phyloP scores from a whole-genome alignment of 2,888 invertebrate genomes.

The Drosophila helvetica region DNA sequence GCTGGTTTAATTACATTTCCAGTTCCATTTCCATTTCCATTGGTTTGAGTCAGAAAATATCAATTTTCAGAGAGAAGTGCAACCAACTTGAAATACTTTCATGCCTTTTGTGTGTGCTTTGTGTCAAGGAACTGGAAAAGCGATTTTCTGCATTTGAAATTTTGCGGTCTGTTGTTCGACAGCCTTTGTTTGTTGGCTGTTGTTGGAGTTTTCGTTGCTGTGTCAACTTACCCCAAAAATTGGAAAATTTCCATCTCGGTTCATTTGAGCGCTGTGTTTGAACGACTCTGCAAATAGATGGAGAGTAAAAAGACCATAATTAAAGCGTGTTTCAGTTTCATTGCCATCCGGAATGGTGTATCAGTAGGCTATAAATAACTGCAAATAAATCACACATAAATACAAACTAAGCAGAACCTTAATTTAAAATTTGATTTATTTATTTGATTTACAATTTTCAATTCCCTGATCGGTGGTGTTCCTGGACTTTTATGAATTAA shows the following conservation, averaged over 20 bases:
- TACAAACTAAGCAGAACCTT: slow-evolving; percentile 15
- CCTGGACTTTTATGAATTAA: too few relatives aligned
- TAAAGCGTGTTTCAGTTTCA: slow-evolving; percentile 45
- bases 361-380: background rate
- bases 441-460: slow-evolving; percentile 15
- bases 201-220: background rate
- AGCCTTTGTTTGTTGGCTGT: slow-evolving; percentile 13
- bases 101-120: slow-evolving; percentile 14
- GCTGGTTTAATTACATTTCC: slow-evolving; percentile 62
- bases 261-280: slow-evolving; percentile 22
- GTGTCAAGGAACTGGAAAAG: slow-evolving; percentile 1
- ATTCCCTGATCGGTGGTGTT: background rate
- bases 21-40: slow-evolving; percentile 5
- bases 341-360: slow-evolving; percentile 10
- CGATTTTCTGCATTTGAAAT: slow-evolving; percentile 41
- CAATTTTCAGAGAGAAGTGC: slow-evolving; percentile 33
- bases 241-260: slow-evolving; percentile 29
- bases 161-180: slow-evolving; percentile 13
- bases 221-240: slow-evolving; percentile 57
- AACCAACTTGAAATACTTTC: slow-evolving; percentile 37
- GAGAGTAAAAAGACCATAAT: slow-evolving; percentile 41
- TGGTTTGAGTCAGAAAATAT: slow-evolving; percentile 15
- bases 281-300: slow-evolving; percentile 59
- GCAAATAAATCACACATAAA: slow-evolving; percentile 1
- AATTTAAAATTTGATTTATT: slow-evolving; percentile 16